These are phyloP conservation scores for Corapipo altera DNA, from an alignment of 2,113 vertebrate genomes.

Conservation along the genomic window DNA sequence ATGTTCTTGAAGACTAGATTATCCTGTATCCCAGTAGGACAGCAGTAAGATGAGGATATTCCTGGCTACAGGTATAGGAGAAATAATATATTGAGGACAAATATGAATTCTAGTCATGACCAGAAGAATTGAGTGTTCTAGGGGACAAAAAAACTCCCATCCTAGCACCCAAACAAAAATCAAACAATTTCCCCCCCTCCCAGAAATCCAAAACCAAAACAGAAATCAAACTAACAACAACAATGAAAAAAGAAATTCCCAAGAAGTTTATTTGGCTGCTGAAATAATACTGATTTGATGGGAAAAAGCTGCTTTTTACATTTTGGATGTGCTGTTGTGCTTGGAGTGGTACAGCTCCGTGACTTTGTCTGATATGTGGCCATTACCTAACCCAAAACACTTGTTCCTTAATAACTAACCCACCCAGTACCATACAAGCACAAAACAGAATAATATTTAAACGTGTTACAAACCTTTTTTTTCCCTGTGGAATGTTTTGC, in stretches of 20 bases:
- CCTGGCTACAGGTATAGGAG: not conserved
- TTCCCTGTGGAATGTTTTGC: conserved; percentile 32
- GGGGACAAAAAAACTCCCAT: not conserved
- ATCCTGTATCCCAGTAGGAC: not conserved
- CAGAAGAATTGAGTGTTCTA: not conserved
- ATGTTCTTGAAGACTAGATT: not conserved
- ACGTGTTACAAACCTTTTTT: conserved; percentile 53
- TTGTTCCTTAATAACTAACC: not conserved
- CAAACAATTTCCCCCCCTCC: not conserved
- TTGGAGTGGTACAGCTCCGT: not conserved
- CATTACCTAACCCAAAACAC: not conserved
- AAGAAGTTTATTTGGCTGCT: not conserved
- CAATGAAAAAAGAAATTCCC: not conserved
- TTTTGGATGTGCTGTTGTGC: not conserved
- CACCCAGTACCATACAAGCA: not conserved
- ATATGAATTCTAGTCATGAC: not conserved
- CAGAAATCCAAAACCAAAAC: not conserved
- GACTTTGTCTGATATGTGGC: not conserved
- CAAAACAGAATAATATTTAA: not conserved
- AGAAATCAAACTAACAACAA: not conserved
- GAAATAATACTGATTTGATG: not conserved
- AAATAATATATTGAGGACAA: not conserved
- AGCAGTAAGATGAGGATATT: not conserved
- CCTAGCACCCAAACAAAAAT: not conserved
- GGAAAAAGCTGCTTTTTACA: not conserved